Evolutionary conservation across 2,797 vertebrate genomes (phyloP).

Genomic region (Gymnoscopelus braueri): DNA sequence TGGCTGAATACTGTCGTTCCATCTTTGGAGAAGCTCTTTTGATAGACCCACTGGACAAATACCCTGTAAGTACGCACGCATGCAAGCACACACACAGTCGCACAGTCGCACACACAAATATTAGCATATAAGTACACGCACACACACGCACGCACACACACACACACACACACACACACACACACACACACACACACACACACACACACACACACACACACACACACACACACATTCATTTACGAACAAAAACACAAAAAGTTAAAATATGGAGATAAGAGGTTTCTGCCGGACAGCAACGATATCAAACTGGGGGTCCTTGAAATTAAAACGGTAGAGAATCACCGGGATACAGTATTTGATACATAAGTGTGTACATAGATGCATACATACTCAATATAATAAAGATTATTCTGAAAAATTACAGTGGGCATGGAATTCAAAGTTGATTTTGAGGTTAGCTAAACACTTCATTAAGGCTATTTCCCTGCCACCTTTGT

Average conservation of each 20-base stretch:
- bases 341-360: neutral
- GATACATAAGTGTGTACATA: neutral
- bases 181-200: slow-evolving; percentile 4
- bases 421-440: too few species aligned
- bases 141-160: slow-evolving; percentile 3
- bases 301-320: too few species aligned
- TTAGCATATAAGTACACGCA: neutral
- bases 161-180: slow-evolving; percentile 14
- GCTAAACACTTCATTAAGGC: too few species aligned
- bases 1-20: slow-evolving; percentile 97
- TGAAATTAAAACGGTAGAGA: too few species aligned
- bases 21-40: slow-evolving; percentile 96
- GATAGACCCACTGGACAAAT: slow-evolving; percentile 95
- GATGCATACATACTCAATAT: too few species aligned
- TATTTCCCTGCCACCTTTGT: too few species aligned
- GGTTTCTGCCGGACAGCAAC: too few species aligned
- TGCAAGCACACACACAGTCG: slow-evolving; percentile 2
- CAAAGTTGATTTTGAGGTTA: too few species aligned
- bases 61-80: slow-evolving; percentile 83
- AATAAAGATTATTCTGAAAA: too few species aligned
- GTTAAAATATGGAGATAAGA: too few species aligned
- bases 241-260: too few species aligned
- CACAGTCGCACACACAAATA: slow-evolving; percentile 14
- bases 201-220: neutral
- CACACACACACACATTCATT: neutral